A percentile compares a stretch with the other conserved stretches of the same genome.
phyloP scores from a whole-genome alignment of 2,888 invertebrate species.

The Invenusta paracnida region DNA sequence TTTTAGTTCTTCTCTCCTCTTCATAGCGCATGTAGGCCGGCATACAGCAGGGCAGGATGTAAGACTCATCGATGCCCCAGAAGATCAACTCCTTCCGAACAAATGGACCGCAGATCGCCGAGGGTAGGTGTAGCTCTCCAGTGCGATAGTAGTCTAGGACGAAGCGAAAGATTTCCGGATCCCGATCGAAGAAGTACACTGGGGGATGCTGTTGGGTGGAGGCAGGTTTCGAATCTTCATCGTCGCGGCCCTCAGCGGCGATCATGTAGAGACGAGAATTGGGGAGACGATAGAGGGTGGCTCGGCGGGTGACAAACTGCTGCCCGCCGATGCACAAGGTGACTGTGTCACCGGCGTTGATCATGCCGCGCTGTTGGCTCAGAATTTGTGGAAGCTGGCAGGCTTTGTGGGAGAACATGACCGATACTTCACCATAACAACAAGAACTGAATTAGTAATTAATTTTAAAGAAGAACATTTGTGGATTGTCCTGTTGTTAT shows the following conservation, averaged over 20 bases:
- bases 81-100: constrained; percentile 58
- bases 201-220: not conserved
- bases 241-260: too few relatives aligned
- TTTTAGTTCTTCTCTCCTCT: constrained; percentile 33
- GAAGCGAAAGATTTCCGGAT: constrained; percentile 45
- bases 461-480: too few relatives aligned
- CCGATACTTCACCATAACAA: too few relatives aligned
- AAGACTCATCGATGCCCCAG: constrained; percentile 53
- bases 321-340: too few relatives aligned
- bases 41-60: constrained; percentile 37
- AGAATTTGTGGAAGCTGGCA: too few relatives aligned
- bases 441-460: too few relatives aligned
- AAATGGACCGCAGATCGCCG: constrained; percentile 57
- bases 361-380: not conserved
- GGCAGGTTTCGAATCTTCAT: not conserved
- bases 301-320: constrained; percentile 20
- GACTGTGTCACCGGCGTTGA: constrained; percentile 38
- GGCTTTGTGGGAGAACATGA: too few relatives aligned
- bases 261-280: constrained; percentile 33
- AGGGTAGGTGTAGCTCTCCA: constrained; percentile 56
- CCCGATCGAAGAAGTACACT: constrained; percentile 43
- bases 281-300: constrained; percentile 32
- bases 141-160: constrained; percentile 38
- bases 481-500: too few relatives aligned
- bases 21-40: constrained; percentile 40